These are phyloP conservation scores for Protophormia terraenovae DNA, from an alignment of 2,888 invertebrate species.

Conservation along the genomic window DNA sequence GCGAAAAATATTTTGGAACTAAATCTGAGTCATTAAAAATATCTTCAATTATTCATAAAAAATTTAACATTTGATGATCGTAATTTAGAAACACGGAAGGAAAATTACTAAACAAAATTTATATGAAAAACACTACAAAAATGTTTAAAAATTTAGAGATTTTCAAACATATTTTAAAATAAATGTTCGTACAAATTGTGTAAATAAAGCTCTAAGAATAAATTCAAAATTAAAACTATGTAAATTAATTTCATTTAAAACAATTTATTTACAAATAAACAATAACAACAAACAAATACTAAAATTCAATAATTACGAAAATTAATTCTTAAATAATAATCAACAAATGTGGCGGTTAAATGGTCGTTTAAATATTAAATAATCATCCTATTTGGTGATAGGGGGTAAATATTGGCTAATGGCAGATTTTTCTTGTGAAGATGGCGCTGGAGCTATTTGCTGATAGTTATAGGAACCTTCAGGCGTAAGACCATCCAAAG, in stretches of 20 bases:
- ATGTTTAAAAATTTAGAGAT: no score
- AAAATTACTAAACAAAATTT: no score
- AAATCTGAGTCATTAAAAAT: no score
- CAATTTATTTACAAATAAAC: slow-evolving; percentile 1
- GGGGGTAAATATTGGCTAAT: slow-evolving; percentile 75
- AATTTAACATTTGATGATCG: no score
- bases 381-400: slow-evolving; percentile 52
- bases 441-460: slow-evolving; percentile 69
- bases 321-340: slow-evolving; percentile 37
- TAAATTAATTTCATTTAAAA: background rate
- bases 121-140: no score
- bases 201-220: no score
- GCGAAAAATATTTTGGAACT: no score
- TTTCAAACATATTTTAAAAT: no score
- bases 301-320: background rate
- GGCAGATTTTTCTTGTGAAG: slow-evolving; percentile 60
- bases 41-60: no score
- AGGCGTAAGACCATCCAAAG: slow-evolving; percentile 76
- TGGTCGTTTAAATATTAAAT: background rate
- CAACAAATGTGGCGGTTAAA: slow-evolving; percentile 29
- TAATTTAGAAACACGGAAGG: no score
- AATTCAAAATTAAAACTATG: background rate
- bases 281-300: slow-evolving; percentile 26
- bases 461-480: slow-evolving; percentile 78
- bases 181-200: no score